Evolutionary conservation across 2,797 vertebrate species (phyloP).

Genomic region (Lemur catta): DNA sequence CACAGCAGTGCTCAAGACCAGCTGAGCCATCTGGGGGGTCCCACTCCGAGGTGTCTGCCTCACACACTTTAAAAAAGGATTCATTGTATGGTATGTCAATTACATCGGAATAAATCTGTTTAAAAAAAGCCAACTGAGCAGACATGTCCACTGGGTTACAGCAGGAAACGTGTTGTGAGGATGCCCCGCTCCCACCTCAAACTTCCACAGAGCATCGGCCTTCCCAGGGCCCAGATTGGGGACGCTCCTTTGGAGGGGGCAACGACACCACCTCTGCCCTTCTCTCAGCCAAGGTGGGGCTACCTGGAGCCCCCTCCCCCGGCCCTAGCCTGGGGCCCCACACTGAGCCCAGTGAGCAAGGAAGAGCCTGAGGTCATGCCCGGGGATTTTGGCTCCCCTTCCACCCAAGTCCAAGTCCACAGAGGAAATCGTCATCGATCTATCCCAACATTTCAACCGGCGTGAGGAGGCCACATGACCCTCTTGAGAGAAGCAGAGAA

Average conservation of each 20-base stretch:
- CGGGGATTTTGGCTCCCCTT: neutral
- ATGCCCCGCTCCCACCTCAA: neutral
- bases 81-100: neutral
- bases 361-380: no score
- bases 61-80: neutral
- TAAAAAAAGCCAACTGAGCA: neutral
- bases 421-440: neutral
- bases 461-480: neutral
- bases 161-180: neutral
- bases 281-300: neutral
- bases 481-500: neutral
- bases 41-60: fast-evolving
- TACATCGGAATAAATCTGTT: neutral
- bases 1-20: fast-evolving
- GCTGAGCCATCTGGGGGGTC: neutral
- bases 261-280: no score
- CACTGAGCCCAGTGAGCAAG: neutral
- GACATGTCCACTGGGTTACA: neutral
- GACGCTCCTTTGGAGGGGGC: no score
- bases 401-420: fast-evolving
- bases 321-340: neutral
- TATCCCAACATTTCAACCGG: neutral
- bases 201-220: neutral
- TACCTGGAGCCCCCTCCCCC: neutral
- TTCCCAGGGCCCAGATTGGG: no score